Percentiles rank a stretch among this genome's conserved stretches.
Evolutionary conservation across 2,113 vertebrate genomes (phyloP).

Genomic region (Scolopax mira): DNA sequence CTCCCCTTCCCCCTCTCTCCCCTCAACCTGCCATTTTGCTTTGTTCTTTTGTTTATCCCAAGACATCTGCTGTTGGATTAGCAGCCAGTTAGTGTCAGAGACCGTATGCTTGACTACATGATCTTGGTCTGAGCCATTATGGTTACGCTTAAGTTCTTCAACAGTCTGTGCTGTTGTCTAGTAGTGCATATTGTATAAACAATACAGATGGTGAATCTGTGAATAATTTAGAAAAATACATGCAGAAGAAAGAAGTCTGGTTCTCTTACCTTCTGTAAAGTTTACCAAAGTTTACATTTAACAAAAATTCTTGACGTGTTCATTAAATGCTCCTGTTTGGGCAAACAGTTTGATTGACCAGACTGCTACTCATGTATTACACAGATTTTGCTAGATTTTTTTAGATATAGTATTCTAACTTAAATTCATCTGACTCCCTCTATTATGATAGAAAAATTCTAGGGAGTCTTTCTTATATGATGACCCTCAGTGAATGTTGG

Average conservation of each 20-base stretch:
- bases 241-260: neutral
- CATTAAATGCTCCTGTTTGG: neutral
- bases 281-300: neutral
- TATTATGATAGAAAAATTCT: neutral
- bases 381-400: neutral
- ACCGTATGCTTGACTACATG: neutral
- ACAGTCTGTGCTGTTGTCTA: neutral
- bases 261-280: neutral
- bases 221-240: neutral
- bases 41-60: neutral
- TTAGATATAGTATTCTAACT: neutral
- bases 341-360: neutral
- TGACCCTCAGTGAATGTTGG: neutral
- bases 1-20: too few relatives aligned
- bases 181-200: neutral
- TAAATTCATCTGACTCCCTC: neutral
- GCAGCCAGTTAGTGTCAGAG: neutral
- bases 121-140: neutral
- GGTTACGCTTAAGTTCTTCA: neutral
- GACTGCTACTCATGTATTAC: neutral
- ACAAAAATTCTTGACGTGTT: neutral
- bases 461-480: neutral
- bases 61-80: neutral
- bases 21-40: neutral
- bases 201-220: neutral